phyloP scores from a whole-genome alignment of 2,797 vertebrate species.

The Anabas testudineus region DNA sequence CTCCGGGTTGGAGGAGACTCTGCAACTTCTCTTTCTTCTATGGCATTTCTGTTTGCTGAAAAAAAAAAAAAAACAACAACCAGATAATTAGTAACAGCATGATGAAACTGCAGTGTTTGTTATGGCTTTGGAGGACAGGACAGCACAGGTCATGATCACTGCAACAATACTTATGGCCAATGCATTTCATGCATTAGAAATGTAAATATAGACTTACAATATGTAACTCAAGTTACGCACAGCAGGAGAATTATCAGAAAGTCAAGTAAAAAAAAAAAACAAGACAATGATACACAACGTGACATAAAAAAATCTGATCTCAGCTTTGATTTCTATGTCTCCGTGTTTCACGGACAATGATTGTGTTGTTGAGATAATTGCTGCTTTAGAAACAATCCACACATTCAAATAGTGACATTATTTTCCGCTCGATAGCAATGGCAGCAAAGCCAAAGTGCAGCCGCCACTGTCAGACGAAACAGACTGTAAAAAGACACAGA shows the following conservation, averaged over 20 bases:
- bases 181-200: too few relatives aligned
- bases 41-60: conserved; percentile 48
- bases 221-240: too few relatives aligned
- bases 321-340: not conserved
- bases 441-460: not conserved
- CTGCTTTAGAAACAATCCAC: not conserved
- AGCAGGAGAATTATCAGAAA: too few relatives aligned
- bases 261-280: too few relatives aligned
- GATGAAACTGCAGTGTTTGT: not conserved
- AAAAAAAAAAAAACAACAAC: too few relatives aligned
- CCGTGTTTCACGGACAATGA: too few relatives aligned
- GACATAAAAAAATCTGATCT: too few relatives aligned
- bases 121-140: not conserved
- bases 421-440: not conserved
- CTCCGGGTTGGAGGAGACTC: conserved; percentile 30
- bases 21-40: conserved; percentile 22
- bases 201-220: too few relatives aligned
- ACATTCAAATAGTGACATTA: not conserved
- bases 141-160: not conserved
- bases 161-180: too few relatives aligned
- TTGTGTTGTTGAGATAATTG: not conserved
- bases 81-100: not conserved
- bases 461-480: not conserved
- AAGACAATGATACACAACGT: too few relatives aligned
- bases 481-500: not conserved